A percentile compares a stretch with the other conserved stretches of the same genome.
Evolutionary conservation across 2,797 vertebrate species (phyloP).

Genomic region (Pachyuromys duprasi): DNA sequence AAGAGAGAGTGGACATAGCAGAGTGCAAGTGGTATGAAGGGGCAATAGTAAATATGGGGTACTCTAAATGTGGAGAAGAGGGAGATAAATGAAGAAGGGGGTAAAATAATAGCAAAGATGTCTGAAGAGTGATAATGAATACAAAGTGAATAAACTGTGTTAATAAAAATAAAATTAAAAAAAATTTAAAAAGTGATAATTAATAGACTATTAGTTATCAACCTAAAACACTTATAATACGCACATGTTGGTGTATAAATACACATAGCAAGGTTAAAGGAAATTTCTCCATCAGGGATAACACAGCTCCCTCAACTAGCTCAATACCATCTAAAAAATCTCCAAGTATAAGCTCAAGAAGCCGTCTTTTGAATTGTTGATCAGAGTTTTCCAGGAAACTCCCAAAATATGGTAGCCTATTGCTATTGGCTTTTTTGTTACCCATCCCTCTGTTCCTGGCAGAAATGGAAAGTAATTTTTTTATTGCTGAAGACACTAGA

Average conservation of each 20-base stretch:
- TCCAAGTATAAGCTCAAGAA: not conserved
- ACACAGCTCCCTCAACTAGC: not conserved
- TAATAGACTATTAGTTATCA: not conserved
- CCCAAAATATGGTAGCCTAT: not conserved
- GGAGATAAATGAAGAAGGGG: not conserved
- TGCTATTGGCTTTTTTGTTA: not conserved
- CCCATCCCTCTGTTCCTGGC: not conserved
- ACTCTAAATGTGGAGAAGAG: not conserved
- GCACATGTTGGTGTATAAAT: not conserved
- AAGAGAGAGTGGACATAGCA: not conserved
- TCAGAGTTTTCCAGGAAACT: not conserved
- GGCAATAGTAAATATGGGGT: no score
- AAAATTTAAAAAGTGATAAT: not conserved
- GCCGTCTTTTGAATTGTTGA: not conserved
- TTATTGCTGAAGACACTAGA: not conserved
- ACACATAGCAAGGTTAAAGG: not conserved
- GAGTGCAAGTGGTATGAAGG: not conserved
- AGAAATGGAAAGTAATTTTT: not conserved
- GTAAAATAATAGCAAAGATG: not conserved
- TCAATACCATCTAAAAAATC: not conserved
- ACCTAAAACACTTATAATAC: not conserved
- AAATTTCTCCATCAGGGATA: not conserved
- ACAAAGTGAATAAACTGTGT: no score
- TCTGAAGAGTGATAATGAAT: not conserved
- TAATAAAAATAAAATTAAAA: no score